Conservation (phyloP, 2,113 vertebrate genomes). For the Excalfactoria chinensis region DNA sequence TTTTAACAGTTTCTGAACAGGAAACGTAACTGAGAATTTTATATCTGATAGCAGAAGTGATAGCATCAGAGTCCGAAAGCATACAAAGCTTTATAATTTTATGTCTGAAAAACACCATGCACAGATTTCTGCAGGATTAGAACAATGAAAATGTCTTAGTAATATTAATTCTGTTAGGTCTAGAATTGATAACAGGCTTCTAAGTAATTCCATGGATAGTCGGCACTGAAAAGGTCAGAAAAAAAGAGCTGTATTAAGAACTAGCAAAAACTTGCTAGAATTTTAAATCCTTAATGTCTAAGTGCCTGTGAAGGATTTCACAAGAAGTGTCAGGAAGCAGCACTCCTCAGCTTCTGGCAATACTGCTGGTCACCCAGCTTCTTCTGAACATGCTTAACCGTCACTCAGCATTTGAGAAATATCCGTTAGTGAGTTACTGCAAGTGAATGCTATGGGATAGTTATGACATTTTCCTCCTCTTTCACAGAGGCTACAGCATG, state of each 20-base stretch:
- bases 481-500: neutral
- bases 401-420: neutral
- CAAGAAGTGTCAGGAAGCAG: neutral
- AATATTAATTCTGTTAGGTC: conserved; percentile 50
- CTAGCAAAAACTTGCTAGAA: conserved; percentile 58
- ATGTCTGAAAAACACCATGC: neutral
- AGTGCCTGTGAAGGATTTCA: conserved; percentile 25
- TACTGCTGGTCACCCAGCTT: neutral
- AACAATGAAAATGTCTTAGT: conserved; percentile 53
- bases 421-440: neutral
- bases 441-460: neutral
- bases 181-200: conserved; percentile 63
- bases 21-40: conserved; percentile 35
- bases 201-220: conserved; percentile 36
- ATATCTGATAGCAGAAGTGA: neutral
- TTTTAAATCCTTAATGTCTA: conserved; percentile 67
- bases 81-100: conserved; percentile 19
- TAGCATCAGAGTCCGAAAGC: conserved; percentile 18
- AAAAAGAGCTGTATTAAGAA: conserved; percentile 56
- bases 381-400: neutral
- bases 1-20: conserved; percentile 38
- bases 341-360: neutral
- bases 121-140: conserved; percentile 15
- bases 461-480: neutral
- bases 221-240: conserved; percentile 59